phyloP scores from a whole-genome alignment of 64 coral and sea anemone species.

The Orbicella faveolata region DNA sequence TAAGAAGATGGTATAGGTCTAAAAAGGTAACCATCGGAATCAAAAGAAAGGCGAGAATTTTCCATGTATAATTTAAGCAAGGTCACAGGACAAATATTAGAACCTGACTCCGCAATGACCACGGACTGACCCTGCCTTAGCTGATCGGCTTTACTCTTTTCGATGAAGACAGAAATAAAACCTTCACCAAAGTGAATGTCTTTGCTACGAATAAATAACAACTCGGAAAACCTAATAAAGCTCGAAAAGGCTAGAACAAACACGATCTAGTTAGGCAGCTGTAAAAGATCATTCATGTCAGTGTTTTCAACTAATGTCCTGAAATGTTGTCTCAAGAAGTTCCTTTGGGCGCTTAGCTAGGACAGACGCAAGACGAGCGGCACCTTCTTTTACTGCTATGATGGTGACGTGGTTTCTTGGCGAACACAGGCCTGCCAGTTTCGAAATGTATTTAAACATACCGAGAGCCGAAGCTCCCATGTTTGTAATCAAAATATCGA shows the following conservation, averaged over 20 bases:
- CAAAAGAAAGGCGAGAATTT: neutral
- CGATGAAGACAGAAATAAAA: constrained; percentile 41
- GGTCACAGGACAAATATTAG: constrained; percentile 4
- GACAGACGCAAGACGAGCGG: neutral
- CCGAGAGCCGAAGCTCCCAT: no score
- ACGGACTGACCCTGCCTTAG: constrained; percentile 43
- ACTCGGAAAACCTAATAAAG: constrained; percentile 35
- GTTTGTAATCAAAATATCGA: no score
- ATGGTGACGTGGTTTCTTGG: no score
- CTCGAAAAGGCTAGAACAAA: constrained; percentile 53
- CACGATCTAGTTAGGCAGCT: neutral
- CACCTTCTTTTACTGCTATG: no score
- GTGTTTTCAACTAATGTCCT: neutral
- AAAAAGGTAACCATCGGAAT: constrained; percentile 17
- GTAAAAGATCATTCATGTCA: neutral
- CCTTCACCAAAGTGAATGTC: constrained; percentile 39
- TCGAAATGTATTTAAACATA: no score
- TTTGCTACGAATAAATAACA: constrained; percentile 2
- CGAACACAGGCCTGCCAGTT: no score
- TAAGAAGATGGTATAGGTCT: neutral
- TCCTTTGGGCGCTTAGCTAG: neutral
- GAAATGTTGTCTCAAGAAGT: neutral
- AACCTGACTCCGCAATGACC: constrained; percentile 46
- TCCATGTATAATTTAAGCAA: constrained; percentile 1
- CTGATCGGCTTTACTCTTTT: constrained; percentile 54